Evolutionary conservation across 2,888 invertebrate genomes (phyloP).

Genomic region (Luperina testacea): DNA sequence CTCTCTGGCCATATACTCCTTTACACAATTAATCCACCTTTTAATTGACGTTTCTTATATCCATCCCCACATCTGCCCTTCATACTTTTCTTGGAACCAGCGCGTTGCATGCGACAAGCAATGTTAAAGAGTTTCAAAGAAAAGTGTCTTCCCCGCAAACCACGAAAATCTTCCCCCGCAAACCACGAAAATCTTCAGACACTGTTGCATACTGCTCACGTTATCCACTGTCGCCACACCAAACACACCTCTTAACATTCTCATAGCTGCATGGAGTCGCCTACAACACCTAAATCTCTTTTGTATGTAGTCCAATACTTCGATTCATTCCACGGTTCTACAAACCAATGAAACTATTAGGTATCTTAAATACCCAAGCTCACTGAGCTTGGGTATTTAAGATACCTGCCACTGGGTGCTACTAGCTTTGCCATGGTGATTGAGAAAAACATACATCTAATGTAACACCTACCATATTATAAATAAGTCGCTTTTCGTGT

Average conservation of each 20-base stretch:
- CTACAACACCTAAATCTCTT: background rate
- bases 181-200: background rate
- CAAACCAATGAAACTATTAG: background rate
- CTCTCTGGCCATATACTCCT: background rate
- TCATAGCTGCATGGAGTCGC: background rate
- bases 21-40: background rate
- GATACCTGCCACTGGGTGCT: too few relatives aligned
- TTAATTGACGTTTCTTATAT: background rate
- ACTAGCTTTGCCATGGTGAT: background rate
- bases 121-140: background rate
- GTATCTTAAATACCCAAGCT: background rate
- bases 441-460: background rate
- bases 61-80: background rate
- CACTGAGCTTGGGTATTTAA: too few relatives aligned
- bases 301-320: background rate
- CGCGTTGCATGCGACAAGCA: background rate
- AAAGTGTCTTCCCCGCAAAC: background rate
- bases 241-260: background rate
- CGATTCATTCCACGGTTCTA: background rate
- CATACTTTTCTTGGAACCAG: background rate
- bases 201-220: background rate
- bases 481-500: background rate
- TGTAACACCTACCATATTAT: background rate
- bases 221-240: background rate
- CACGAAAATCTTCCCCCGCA: too few relatives aligned